Evolutionary conservation across 2,797 vertebrate genomes (phyloP).

Genomic region (Chelon labrosus): DNA sequence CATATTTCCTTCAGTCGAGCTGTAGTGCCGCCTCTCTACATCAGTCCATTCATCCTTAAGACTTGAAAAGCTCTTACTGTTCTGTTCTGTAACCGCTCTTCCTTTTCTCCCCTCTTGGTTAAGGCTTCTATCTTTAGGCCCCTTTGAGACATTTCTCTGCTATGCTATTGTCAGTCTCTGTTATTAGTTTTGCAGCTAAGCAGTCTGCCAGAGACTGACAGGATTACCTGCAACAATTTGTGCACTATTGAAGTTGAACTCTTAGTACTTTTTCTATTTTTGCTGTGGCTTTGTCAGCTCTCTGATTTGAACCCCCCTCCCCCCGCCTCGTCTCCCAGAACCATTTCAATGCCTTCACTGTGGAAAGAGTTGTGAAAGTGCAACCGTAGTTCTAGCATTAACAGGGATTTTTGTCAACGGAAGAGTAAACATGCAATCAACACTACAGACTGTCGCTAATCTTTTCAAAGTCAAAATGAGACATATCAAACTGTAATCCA

Average conservation of each 20-base stretch:
- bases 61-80: constrained; percentile 71
- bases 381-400: constrained; percentile 50
- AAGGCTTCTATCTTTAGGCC: constrained; percentile 59
- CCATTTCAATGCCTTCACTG: constrained; percentile 69
- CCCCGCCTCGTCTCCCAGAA: constrained; percentile 30
- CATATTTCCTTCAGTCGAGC: constrained; percentile 81
- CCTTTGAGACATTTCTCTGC: constrained; percentile 48
- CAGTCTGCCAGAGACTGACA: constrained; percentile 49
- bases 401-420: constrained; percentile 33
- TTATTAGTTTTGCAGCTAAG: constrained; percentile 29
- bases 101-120: constrained; percentile 42
- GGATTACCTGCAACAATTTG: constrained; percentile 57
- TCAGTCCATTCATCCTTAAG: constrained; percentile 60
- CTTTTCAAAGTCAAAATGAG: constrained; percentile 34
- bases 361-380: constrained; percentile 44
- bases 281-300: constrained; percentile 54
- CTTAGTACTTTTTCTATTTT: constrained; percentile 63
- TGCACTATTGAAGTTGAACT: constrained; percentile 68
- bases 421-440: constrained; percentile 62
- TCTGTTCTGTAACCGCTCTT: constrained; percentile 46
- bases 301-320: constrained; percentile 47
- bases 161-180: constrained; percentile 46
- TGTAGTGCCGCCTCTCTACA: constrained; percentile 83
- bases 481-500: constrained; percentile 72
- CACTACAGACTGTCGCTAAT: constrained; percentile 67